Evolutionary conservation across 2,888 invertebrate genomes (phyloP).

Genomic region (Stictocephala bisonia): DNA sequence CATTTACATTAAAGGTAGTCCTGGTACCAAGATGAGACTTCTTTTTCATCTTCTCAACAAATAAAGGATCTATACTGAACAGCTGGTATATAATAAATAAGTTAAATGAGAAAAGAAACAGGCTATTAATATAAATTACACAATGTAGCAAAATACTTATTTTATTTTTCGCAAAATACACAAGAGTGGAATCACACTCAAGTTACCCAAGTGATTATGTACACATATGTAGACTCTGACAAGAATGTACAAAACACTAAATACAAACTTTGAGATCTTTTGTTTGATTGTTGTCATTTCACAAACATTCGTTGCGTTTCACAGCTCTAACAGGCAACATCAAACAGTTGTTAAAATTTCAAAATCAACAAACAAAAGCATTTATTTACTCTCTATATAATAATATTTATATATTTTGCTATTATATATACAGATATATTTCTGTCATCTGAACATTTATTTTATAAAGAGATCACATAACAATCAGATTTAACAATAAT

Average conservation of each 20-base stretch:
- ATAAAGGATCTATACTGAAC: too few relatives aligned
- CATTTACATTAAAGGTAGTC: too few relatives aligned
- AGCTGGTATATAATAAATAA: too few relatives aligned
- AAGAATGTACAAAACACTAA: conserved; percentile 45
- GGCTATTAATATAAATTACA: too few relatives aligned
- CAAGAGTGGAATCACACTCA: conserved; percentile 26
- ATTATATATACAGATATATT: conserved; percentile 35
- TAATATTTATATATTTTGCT: conserved; percentile 32
- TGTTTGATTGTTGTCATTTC: conserved; percentile 43
- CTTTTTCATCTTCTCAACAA: too few relatives aligned
- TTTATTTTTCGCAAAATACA: conserved; percentile 39
- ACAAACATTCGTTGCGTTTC: conserved; percentile 18
- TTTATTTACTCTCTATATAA: conserved; percentile 17
- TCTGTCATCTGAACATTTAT: conserved; percentile 3
- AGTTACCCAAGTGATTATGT: conserved; percentile 43
- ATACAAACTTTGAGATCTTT: conserved; percentile 44
- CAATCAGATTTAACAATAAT: conserved; percentile 18
- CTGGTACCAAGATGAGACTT: too few relatives aligned
- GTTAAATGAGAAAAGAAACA: too few relatives aligned
- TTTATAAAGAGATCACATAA: conserved; percentile 37
- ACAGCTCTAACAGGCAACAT: conserved; percentile 17
- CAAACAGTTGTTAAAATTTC: conserved; percentile 32
- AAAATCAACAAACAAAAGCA: conserved; percentile 46
- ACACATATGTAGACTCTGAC: conserved; percentile 42
- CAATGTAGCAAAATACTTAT: conserved; percentile 41